Percentiles rank a stretch among this genome's conserved stretches.
Evolutionary conservation across 2,888 invertebrate genomes (phyloP).

Genomic region (Aporophyla nigra): DNA sequence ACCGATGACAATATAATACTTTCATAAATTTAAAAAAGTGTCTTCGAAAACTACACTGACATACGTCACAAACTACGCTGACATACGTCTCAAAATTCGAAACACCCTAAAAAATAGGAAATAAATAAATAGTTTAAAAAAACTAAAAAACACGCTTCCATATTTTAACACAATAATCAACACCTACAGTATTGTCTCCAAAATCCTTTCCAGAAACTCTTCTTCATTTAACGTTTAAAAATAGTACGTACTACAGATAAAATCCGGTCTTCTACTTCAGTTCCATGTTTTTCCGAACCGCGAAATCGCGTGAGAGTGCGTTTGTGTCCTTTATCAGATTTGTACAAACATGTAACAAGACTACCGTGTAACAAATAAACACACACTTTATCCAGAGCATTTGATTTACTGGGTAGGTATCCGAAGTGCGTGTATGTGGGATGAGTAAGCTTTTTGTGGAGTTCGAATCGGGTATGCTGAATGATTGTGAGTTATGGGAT

Average conservation of each 20-base stretch:
- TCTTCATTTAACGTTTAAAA: constrained; percentile 48
- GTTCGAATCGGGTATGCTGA: background rate
- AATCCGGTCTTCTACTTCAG: constrained; percentile 57
- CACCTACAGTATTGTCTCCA: background rate
- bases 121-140: no score
- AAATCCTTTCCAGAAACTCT: constrained; percentile 26
- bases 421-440: constrained; percentile 56
- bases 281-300: constrained; percentile 68
- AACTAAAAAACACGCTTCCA: no score
- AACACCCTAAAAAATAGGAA: no score
- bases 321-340: constrained; percentile 79
- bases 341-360: constrained; percentile 79
- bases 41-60: no score
- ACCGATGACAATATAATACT: no score
- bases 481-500: constrained; percentile 10
- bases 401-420: constrained; percentile 71
- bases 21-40: no score
- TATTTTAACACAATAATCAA: background rate
- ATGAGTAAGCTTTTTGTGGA: constrained; percentile 43
- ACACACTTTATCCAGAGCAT: constrained; percentile 68
- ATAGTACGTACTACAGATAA: constrained; percentile 51
- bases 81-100: no score
- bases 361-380: constrained; percentile 80
- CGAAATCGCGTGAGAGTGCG: constrained; percentile 79
- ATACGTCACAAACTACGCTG: no score